These are phyloP conservation scores for Dolichopus griseipennis DNA, from an alignment of 2,888 invertebrate genomes.

Conservation along the genomic window DNA sequence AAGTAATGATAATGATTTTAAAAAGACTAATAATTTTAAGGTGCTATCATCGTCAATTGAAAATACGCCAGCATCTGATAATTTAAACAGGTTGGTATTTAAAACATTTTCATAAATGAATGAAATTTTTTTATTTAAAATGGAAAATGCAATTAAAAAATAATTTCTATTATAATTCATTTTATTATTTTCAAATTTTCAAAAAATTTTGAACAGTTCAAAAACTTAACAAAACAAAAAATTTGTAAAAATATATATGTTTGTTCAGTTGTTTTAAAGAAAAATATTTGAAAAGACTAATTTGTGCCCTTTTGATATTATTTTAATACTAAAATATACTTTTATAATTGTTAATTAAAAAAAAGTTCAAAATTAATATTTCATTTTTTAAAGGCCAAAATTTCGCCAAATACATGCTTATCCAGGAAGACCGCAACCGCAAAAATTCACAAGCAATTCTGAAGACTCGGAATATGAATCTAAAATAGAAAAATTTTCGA, in stretches of 20 bases:
- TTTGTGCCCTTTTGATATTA: too few relatives aligned
- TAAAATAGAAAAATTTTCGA: conserved; percentile 78
- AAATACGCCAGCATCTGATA: neutral
- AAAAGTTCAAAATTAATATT: too few relatives aligned
- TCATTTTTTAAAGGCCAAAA: conserved; percentile 27
- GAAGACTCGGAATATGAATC: conserved; percentile 64
- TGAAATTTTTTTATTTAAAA: too few relatives aligned
- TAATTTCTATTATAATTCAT: too few relatives aligned
- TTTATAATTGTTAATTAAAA: too few relatives aligned
- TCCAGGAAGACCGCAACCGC: conserved; percentile 67
- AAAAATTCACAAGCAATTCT: conserved; percentile 51
- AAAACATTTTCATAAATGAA: neutral
- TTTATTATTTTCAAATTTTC: neutral
- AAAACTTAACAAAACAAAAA: neutral
- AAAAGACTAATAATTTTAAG: conserved; percentile 4
- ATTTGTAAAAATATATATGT: too few relatives aligned
- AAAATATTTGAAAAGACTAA: too few relatives aligned
- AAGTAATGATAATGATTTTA: conserved; percentile 16
- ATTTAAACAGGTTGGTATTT: neutral
- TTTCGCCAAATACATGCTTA: conserved; percentile 43
- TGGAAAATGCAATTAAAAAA: too few relatives aligned
- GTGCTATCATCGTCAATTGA: neutral
- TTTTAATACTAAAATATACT: too few relatives aligned
- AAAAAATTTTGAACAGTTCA: neutral
- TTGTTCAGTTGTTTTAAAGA: neutral